A percentile compares a stretch with the other conserved stretches of the same genome.
phyloP scores from a whole-genome alignment of 1,140 invertebrate genomes.

The Cyclargus thomasi region DNA sequence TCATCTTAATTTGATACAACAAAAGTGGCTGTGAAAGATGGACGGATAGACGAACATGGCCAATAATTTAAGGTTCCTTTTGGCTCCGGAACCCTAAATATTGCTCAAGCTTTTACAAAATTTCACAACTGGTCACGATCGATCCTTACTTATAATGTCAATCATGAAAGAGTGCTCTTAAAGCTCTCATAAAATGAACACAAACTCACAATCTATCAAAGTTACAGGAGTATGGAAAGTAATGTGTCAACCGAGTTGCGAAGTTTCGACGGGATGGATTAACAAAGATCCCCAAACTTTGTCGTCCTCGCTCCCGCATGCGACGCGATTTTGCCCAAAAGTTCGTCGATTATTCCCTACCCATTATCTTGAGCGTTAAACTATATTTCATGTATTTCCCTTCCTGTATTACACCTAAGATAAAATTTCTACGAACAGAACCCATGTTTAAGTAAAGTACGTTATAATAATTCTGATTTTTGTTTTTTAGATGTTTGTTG shows the following conservation, averaged over 20 bases:
- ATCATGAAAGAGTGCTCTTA: not conserved
- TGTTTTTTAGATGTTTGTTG: conserved; percentile 80
- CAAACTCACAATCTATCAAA: not conserved
- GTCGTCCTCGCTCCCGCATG: not conserved
- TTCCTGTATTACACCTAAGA: too few species aligned
- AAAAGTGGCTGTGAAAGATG: too few species aligned
- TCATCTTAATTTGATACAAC: too few species aligned
- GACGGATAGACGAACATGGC: too few species aligned
- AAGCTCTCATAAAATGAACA: not conserved
- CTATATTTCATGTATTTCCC: not conserved
- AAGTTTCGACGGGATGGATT: not conserved
- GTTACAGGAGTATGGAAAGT: not conserved
- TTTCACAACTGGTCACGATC: too few species aligned
- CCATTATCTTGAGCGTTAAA: not conserved
- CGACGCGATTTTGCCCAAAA: not conserved
- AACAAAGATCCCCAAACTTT: not conserved
- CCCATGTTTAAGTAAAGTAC: too few species aligned
- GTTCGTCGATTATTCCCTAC: not conserved
- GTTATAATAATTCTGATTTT: conserved; percentile 44
- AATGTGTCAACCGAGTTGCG: not conserved
- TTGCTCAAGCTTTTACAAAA: too few species aligned
- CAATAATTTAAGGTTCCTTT: too few species aligned
- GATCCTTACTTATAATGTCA: too few species aligned
- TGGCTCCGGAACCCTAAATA: too few species aligned
- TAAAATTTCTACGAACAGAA: too few species aligned